A percentile compares a stretch with the other conserved stretches of the same genome.
These are phyloP conservation scores for Clinocottus analis DNA, from an alignment of 2,113 vertebrate genomes.

Conservation along the genomic window DNA sequence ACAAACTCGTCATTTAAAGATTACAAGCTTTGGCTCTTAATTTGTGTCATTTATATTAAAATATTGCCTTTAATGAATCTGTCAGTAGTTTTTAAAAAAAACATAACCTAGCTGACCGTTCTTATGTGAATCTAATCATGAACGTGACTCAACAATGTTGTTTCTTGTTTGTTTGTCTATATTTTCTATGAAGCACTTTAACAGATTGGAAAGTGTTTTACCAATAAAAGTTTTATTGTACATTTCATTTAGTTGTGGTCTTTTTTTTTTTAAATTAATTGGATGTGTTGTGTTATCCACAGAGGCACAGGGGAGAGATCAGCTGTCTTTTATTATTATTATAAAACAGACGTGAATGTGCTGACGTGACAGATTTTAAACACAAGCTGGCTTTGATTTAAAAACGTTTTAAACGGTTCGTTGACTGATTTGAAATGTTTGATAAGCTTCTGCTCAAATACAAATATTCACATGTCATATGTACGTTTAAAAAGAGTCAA, in stretches of 20 bases:
- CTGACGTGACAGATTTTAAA: background rate
- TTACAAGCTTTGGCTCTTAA: background rate
- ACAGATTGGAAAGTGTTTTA: constrained; percentile 1
- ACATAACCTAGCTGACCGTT: too few species aligned
- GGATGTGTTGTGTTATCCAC: background rate
- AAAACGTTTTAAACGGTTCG: too few species aligned
- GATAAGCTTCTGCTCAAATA: too few species aligned
- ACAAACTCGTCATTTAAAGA: background rate
- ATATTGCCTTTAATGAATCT: background rate
- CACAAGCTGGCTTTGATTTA: background rate
- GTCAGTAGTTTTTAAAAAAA: background rate
- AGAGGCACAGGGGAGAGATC: background rate
- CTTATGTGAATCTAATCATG: too few species aligned
- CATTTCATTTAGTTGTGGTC: too few species aligned
- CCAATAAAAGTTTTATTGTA: constrained; percentile 18
- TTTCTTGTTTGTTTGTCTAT: background rate
- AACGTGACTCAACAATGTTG: background rate
- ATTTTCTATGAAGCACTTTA: constrained; percentile 29
- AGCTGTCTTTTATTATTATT: background rate
- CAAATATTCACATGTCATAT: background rate
- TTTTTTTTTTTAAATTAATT: background rate
- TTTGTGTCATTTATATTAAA: background rate
- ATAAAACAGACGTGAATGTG: background rate
- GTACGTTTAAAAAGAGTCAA: background rate
- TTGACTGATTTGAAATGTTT: too few species aligned